phyloP scores from a whole-genome alignment of 1,140 invertebrate genomes.

The Caenorhabditis elegans region DNA sequence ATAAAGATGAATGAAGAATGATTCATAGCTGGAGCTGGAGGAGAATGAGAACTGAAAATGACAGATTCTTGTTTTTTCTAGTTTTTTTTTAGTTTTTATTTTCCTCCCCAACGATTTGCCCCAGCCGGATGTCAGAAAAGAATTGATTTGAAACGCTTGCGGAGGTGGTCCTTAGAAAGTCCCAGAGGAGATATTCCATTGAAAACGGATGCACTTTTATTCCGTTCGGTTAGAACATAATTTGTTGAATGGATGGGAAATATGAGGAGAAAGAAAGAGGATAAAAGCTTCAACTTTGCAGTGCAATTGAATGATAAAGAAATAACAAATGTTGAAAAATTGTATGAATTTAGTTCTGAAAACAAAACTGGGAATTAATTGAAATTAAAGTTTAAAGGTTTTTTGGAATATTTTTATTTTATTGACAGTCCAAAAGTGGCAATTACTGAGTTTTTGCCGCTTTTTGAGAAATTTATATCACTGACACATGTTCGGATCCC shows the following conservation, averaged over 20 bases:
- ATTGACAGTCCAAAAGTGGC: too few relatives aligned
- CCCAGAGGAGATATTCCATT: background rate
- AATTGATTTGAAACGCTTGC: slow-evolving; percentile 5
- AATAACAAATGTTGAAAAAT: too few relatives aligned
- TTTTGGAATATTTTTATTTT: too few relatives aligned
- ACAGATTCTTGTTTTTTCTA: background rate
- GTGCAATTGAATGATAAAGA: too few relatives aligned
- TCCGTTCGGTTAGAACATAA: background rate
- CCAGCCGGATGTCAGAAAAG: background rate
- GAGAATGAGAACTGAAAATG: background rate
- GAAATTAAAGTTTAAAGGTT: too few relatives aligned
- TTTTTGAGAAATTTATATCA: too few relatives aligned
- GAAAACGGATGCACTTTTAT: background rate
- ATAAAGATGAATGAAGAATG: background rate
- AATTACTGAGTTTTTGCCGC: too few relatives aligned
- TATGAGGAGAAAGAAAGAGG: background rate
- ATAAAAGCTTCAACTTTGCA: too few relatives aligned
- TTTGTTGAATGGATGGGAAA: background rate
- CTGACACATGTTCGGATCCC: too few relatives aligned
- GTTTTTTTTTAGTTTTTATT: background rate
- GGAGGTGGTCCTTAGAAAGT: background rate
- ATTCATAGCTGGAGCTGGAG: background rate
- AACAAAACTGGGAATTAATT: too few relatives aligned
- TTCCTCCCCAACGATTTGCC: too few relatives aligned
- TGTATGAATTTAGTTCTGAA: too few relatives aligned